phyloP scores from a whole-genome alignment of 1,140 invertebrate species.

The Magallana gigas region DNA sequence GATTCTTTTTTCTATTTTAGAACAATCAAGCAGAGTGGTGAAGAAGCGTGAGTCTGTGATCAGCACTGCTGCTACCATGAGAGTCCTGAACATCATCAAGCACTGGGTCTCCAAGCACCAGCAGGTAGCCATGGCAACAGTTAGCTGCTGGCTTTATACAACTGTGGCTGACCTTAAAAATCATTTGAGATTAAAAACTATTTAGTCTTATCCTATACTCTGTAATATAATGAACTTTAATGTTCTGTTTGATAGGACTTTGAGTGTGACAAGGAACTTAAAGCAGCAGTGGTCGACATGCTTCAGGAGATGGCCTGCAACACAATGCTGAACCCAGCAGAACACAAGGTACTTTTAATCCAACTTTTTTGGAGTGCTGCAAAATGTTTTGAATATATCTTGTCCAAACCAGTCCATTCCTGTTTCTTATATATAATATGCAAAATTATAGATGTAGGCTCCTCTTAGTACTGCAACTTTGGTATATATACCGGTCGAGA shows the following conservation, averaged over 20 bases:
- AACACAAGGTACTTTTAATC: conserved; percentile 84
- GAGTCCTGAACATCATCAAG: conserved; percentile 93
- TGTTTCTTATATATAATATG: too few species aligned
- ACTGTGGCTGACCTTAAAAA: too few species aligned
- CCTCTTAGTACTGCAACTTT: too few species aligned
- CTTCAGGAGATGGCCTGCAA: conserved; percentile 93
- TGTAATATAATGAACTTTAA: too few species aligned
- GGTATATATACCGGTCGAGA: too few species aligned
- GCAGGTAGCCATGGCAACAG: conserved; percentile 67
- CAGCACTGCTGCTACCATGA: conserved; percentile 94
- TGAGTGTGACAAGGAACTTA: conserved; percentile 88
- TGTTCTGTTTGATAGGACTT: conserved; percentile 85
- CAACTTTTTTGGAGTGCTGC: too few species aligned
- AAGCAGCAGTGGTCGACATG: conserved; percentile 90
- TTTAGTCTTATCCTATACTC: too few species aligned
- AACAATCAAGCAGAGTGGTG: conserved; percentile 66
- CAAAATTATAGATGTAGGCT: too few species aligned
- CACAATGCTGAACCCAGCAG: conserved; percentile 91
- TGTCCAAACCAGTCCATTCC: too few species aligned
- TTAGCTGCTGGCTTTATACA: too few species aligned
- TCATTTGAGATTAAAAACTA: too few species aligned
- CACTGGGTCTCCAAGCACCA: conserved; percentile 87
- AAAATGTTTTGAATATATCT: too few species aligned
- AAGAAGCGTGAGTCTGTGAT: conserved; percentile 90
- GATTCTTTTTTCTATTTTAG: not conserved